Evolutionary conservation across 2,888 invertebrate species (phyloP).

Genomic region (Mythimna pallens): DNA sequence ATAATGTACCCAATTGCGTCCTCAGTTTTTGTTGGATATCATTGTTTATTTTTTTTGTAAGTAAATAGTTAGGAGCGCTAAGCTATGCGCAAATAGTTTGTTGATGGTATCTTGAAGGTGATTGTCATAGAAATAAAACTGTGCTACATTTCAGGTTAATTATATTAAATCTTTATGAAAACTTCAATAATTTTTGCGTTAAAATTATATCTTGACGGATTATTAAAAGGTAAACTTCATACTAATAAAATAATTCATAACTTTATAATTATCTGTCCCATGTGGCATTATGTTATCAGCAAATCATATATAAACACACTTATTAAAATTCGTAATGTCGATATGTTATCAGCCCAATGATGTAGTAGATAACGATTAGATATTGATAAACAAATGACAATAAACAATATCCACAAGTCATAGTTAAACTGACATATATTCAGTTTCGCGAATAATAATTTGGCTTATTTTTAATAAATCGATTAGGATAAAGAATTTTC

Average conservation of each 20-base stretch:
- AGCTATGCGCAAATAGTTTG: slow-evolving; percentile 7
- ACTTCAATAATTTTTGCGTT: not conserved
- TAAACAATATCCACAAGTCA: slow-evolving; percentile 16
- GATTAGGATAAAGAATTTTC: no score
- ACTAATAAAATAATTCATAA: not conserved
- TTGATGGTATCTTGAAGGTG: slow-evolving; percentile 2
- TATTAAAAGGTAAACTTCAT: not conserved
- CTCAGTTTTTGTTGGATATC: slow-evolving; percentile 24
- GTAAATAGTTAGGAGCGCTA: slow-evolving; percentile 6
- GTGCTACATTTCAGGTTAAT: not conserved
- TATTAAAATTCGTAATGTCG: slow-evolving; percentile 3
- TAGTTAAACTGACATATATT: not conserved
- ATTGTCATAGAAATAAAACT: not conserved
- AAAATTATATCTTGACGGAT: not conserved
- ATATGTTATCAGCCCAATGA: slow-evolving; percentile 25
- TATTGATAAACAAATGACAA: slow-evolving; percentile 17
- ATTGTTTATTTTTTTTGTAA: slow-evolving; percentile 16
- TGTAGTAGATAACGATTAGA: slow-evolving; percentile 21
- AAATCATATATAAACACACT: slow-evolving; percentile 6
- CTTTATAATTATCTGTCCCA: not conserved
- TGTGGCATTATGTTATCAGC: slow-evolving; percentile 23
- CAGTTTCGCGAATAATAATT: not conserved
- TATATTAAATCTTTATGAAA: no score
- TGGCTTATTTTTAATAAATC: no score
- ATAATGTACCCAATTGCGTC: not conserved